Evolutionary conservation across 1,140 invertebrate genomes (phyloP).

Genomic region (Battus philenor): DNA sequence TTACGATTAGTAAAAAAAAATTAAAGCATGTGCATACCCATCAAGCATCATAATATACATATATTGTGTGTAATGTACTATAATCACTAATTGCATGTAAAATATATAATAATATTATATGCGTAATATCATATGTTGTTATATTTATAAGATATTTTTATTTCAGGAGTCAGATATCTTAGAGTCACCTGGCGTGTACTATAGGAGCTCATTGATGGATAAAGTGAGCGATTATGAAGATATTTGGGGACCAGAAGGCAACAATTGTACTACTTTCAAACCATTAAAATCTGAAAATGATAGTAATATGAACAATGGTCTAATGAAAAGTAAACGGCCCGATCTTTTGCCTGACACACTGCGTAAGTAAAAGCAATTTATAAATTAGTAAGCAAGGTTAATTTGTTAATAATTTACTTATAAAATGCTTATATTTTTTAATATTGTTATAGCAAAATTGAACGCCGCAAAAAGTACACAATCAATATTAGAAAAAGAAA

Average conservation of each 20-base stretch:
- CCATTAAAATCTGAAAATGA: conserved; percentile 74
- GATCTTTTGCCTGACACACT: conserved; percentile 81
- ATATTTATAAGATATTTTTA: conserved; percentile 7
- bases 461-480: conserved; percentile 64
- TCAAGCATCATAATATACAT: conserved; percentile 12
- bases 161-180: conserved; percentile 90
- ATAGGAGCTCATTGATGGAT: conserved; percentile 90
- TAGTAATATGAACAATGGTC: conserved; percentile 67
- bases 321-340: conserved; percentile 77
- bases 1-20: background rate
- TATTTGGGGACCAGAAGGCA: conserved; percentile 87
- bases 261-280: conserved; percentile 78
- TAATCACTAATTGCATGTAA: conserved; percentile 48
- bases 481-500: conserved; percentile 65
- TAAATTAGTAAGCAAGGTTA: background rate
- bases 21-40: conserved; percentile 21
- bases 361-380: conserved; percentile 72
- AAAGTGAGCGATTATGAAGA: conserved; percentile 97
- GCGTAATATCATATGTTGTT: conserved; percentile 3
- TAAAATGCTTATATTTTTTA: too few relatives aligned
- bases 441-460: conserved; percentile 51
- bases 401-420: too few relatives aligned
- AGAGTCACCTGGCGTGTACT: conserved; percentile 88
- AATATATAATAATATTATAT: conserved; percentile 11
- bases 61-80: conserved; percentile 27